Evolutionary conservation across 2,113 vertebrate species (phyloP), one percentile per base, ranked within the genome.

Genomic region (Cyprichromis sp.): DNA sequence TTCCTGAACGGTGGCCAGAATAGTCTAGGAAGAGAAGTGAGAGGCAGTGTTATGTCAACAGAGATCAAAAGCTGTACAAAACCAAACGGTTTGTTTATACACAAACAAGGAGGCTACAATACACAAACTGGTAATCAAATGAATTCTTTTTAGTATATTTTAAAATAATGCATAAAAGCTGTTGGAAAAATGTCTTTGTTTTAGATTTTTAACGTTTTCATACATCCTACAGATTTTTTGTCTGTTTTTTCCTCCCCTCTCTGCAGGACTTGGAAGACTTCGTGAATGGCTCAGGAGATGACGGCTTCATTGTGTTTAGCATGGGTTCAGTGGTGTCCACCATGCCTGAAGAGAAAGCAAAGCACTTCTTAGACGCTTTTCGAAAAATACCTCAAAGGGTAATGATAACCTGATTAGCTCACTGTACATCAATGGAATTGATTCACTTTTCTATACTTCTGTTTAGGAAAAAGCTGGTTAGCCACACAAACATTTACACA

Each of bases 261-360:
- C 83, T 95, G 83, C 95, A 99, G 99, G 98, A 99, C 55, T 96
- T 99, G 34, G 94, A 98, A 93, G 96, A 95, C 87, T 98, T 99
- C 8, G 94, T 98, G 54, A 97, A 98, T 0, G 97, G 96, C 36
- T 99, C 99, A 5, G 98, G 98, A 86, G 97, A 99, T 2, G 97
- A 98, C 0, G 99, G 99, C 40, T 96, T 98, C 10, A 96, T 99
- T 71, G 96, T 99, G 84, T 99, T 99, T 92, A 98, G 97, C 0
- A 82, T 99, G 96, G 99, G 99, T 12, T 99, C 99, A n/a, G 96
- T 98, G 96, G 95, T 99, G 84, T 96, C 98, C 0, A 90, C 95
- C 21, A 97, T 99, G 86, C 98, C 98, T 0, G 93, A 95, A 73
- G 87, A 96, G 66, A 98, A 94, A 90, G 97, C 98, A 5, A 96